Conservation (phyloP, 2,797 vertebrate species). For the Crax fasciolata region DNA sequence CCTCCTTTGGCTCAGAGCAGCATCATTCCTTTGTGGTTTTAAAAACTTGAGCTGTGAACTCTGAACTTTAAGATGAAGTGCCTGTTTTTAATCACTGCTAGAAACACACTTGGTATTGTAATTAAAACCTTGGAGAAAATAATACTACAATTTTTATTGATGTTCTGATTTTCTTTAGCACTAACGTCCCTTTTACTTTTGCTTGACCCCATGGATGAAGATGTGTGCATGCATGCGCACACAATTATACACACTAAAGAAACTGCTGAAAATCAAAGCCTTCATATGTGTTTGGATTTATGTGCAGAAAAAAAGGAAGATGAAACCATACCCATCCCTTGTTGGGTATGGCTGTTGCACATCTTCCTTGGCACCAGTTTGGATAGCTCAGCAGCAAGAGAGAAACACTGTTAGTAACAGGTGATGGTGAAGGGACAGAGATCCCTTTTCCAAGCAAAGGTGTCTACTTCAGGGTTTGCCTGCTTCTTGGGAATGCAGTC, state of each 20-base stretch:
- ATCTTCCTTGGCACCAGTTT: background rate
- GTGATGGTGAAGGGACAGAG: rapidly evolving
- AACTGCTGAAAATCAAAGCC: background rate
- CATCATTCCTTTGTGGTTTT: background rate
- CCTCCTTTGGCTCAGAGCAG: slow-evolving; percentile 2
- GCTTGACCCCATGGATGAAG: background rate
- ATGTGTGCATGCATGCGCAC: rapidly evolving
- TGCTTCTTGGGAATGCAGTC: background rate
- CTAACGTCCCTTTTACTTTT: background rate
- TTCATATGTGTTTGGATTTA: background rate
- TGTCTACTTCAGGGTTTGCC: rapidly evolving
- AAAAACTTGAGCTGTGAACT: slow-evolving; percentile 14
- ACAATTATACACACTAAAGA: rapidly evolving
- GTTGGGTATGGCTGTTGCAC: rapidly evolving
- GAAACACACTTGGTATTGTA: background rate
- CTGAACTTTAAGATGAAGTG: background rate
- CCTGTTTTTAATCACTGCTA: background rate
- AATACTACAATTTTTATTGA: background rate
- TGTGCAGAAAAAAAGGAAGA: background rate
- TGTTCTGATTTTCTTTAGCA: background rate
- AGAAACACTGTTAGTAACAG: background rate
- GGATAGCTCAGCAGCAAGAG: background rate
- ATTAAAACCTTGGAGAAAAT: background rate
- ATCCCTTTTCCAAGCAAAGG: background rate
- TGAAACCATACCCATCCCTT: background rate